These are phyloP conservation scores for Pyrrhia umbra DNA, from an alignment of 2,888 invertebrate genomes.

Conservation along the genomic window DNA sequence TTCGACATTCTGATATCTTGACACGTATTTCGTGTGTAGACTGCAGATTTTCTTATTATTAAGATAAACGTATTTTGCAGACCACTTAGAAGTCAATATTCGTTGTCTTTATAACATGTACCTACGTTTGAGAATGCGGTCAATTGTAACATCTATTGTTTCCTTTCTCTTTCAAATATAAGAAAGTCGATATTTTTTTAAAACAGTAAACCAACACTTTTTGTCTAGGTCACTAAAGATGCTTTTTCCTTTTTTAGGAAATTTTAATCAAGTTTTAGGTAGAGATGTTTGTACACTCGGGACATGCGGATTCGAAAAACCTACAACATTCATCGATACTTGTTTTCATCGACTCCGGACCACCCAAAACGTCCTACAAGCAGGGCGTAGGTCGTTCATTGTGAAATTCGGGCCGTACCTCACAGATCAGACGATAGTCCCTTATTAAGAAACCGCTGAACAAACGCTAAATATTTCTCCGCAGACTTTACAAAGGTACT, in stretches of 20 bases:
- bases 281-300: too few relatives aligned
- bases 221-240: too few relatives aligned
- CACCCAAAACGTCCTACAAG: constrained; percentile 59
- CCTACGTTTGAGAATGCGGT: background rate
- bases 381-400: constrained; percentile 73
- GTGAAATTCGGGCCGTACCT: constrained; percentile 71
- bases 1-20: constrained; percentile 69
- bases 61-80: constrained; percentile 61
- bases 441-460: constrained; percentile 69
- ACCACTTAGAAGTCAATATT: constrained; percentile 4
- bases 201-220: too few relatives aligned
- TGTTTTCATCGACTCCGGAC: background rate
- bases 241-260: too few relatives aligned
- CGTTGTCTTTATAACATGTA: constrained; percentile 2
- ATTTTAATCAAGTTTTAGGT: too few relatives aligned
- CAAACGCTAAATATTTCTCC: constrained; percentile 54
- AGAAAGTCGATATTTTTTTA: too few relatives aligned
- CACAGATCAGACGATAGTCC: constrained; percentile 66
- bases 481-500: constrained; percentile 41
- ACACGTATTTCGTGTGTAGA: constrained; percentile 76
- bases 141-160: background rate
- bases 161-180: background rate
- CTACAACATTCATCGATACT: constrained; percentile 34
- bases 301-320: too few relatives aligned
- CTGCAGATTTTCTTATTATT: constrained; percentile 66